A percentile compares a stretch with the other conserved stretches of the same genome.
These are phyloP conservation scores for Idaea biselata DNA, from an alignment of 2,888 invertebrate genomes.

Conservation along the genomic window DNA sequence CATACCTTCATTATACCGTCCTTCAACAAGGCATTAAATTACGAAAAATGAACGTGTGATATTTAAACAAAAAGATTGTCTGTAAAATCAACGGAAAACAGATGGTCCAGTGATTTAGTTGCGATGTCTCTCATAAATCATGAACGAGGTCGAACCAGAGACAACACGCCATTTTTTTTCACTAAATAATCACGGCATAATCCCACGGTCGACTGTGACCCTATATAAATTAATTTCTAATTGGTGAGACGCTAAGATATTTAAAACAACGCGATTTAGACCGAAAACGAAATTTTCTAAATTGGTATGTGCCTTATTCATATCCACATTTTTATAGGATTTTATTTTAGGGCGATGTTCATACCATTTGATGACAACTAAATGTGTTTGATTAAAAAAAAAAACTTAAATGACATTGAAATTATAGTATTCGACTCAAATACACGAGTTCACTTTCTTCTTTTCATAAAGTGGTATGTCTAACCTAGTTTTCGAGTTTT, in stretches of 20 bases:
- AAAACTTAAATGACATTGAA: too few species aligned
- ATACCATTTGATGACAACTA: too few species aligned
- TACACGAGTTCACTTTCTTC: too few species aligned
- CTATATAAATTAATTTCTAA: slow-evolving; percentile 72
- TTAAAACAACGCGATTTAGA: neutral
- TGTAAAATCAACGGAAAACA: neutral
- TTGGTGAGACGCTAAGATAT: slow-evolving; percentile 61
- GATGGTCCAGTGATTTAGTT: neutral
- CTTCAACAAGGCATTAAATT: neutral
- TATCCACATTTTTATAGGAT: too few species aligned
- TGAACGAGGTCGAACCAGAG: neutral
- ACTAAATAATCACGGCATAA: slow-evolving; percentile 21
- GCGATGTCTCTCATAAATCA: neutral
- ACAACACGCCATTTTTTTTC: slow-evolving; percentile 19
- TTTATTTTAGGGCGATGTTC: too few species aligned
- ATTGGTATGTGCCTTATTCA: too few species aligned
- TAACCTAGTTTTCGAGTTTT: too few species aligned
- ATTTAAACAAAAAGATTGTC: neutral
- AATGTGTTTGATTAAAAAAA: too few species aligned
- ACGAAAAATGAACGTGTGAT: neutral
- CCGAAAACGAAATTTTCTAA: neutral
- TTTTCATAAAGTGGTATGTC: too few species aligned
- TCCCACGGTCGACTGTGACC: slow-evolving; percentile 25
- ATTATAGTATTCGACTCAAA: too few species aligned
- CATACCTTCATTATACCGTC: neutral